Conservation (phyloP, 2,113 vertebrate species). For the Diadophis punctatus region DNA sequence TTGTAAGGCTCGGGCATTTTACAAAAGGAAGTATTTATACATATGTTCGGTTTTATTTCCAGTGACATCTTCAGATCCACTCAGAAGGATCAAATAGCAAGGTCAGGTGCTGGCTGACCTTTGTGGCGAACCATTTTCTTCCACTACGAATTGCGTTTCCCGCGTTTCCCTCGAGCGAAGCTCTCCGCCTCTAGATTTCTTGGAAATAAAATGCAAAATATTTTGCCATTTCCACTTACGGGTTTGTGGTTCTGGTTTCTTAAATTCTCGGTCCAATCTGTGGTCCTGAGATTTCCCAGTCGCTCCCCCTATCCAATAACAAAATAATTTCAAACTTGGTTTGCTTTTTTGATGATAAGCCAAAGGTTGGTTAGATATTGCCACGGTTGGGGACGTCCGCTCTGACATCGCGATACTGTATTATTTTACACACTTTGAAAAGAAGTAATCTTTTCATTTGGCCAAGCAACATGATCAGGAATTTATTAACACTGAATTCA, state of each 20-base stretch:
- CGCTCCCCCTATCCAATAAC: not conserved
- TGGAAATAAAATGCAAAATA: not conserved
- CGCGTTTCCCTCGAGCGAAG: not conserved
- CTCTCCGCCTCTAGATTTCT: not conserved
- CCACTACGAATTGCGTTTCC: not conserved
- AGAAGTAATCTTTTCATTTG: not conserved
- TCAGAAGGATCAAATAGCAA: not conserved
- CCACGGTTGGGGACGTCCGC: not conserved
- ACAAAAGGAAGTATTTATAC: not conserved
- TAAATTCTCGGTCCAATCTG: not conserved
- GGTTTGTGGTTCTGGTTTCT: not conserved
- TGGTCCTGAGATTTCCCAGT: not conserved
- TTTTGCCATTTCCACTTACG: not conserved
- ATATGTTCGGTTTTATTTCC: not conserved
- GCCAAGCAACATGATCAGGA: not conserved
- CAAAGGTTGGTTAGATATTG: not conserved
- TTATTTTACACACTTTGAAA: not conserved
- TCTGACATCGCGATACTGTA: not conserved
- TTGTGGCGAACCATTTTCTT: not conserved
- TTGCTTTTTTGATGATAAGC: not conserved
- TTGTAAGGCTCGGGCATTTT: not conserved
- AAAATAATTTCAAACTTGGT: not conserved
- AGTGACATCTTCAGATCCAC: not conserved
- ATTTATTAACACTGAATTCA: not conserved
- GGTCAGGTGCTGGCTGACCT: not conserved